A percentile compares a stretch with the other conserved stretches of the same genome.
These are phyloP conservation scores for Myathropa florea DNA, from an alignment of 2,888 invertebrate species.

Conservation along the genomic window DNA sequence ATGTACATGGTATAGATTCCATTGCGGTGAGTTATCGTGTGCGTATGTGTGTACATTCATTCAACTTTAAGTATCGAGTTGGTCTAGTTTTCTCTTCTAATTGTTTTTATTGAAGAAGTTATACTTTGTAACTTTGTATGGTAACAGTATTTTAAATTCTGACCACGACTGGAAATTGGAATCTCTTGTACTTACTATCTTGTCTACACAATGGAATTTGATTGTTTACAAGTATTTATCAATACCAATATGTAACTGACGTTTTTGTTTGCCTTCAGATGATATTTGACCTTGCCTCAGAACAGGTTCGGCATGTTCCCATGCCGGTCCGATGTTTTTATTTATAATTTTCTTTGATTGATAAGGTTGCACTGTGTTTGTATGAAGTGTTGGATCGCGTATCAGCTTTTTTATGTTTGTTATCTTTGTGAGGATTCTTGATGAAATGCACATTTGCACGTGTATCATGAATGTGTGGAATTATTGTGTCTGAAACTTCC, in stretches of 20 bases:
- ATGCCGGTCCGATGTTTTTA: not conserved
- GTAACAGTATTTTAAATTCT: not conserved
- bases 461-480: no score
- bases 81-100: not conserved
- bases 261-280: not conserved
- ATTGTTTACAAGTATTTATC: not conserved
- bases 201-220: not conserved
- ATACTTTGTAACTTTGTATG: not conserved
- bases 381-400: not conserved
- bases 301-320: not conserved
- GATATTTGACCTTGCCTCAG: not conserved
- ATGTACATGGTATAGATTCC: conserved; percentile 22
- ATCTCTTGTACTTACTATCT: not conserved
- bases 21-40: conserved; percentile 10
- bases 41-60: not conserved
- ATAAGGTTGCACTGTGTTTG: not conserved
- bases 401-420: not conserved
- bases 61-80: not conserved
- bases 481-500: no score
- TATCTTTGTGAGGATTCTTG: not conserved
- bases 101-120: no score
- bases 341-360: not conserved
- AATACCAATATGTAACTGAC: not conserved
- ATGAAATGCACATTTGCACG: not conserved
- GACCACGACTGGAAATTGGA: not conserved